Evolutionary conservation across 2,797 vertebrate genomes (phyloP), one percentile per base, ranked within the genome.

Genomic region (Rhinichthys osculus): DNA sequence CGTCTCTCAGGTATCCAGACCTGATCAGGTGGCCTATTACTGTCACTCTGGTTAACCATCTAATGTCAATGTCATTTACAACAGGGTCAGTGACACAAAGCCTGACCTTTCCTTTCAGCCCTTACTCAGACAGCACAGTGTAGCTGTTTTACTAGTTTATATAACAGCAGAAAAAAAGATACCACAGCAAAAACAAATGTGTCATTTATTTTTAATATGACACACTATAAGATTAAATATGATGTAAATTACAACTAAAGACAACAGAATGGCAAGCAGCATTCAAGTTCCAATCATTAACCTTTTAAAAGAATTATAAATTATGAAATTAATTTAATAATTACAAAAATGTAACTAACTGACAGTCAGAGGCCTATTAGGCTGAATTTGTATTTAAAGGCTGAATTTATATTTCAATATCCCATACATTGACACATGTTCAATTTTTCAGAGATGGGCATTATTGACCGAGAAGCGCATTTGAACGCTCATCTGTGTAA

Each of bases 1-100:
- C 70, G 67, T 92, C 91, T 94, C 93, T 94, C 93, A 95, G 94
- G 95, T 95, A 93, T 93, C 93, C 92, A 91, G 92, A 88, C 88
- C 89, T 91, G 93, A 95, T 95, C 91, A 83, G 92, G 91, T 93
- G 92, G 93, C 83, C 81, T 86, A 86, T 86, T 85, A 90, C 77
- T 88, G 89, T 90, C 87, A 88, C 47, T 47, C 64, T 9, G 87
- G 62, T 88, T 85, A 70, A 71, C 70, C 92, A 92, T 91, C 92
- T 91, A 72, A 89, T 90, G 84, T 93, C 92, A 91, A 89, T 89
- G 90, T 92, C 89, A 92, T 93, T 92, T 93, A 81, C 81, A 79
- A 57, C 67, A 67, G 67, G 81, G 81, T 84, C 47, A 82, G 52
- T 84, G 78, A 87, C 84, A 86, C 54, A 76, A 21, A 84, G 23